Conservation (phyloP, 2,888 invertebrate species). For the Napeogenes inachia region DNA sequence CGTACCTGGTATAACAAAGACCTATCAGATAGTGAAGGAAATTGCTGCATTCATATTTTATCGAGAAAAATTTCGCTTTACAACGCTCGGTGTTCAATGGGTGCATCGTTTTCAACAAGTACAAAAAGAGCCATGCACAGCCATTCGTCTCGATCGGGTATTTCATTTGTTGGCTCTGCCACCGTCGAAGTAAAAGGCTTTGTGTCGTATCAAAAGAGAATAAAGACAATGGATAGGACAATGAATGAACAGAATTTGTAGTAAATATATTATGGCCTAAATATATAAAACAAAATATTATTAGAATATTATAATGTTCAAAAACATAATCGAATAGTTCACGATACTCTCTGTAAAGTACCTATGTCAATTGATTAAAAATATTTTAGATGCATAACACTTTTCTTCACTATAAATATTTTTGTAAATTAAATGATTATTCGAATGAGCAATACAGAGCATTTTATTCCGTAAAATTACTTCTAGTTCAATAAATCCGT, state of each 20-base stretch:
- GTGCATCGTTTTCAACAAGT: slow-evolving; percentile 53
- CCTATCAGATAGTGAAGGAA: slow-evolving; percentile 30
- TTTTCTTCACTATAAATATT: background rate
- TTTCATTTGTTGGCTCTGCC: slow-evolving; percentile 62
- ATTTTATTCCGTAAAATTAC: slow-evolving; percentile 1
- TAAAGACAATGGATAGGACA: slow-evolving; percentile 44
- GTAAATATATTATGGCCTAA: background rate
- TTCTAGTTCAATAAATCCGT: slow-evolving; percentile 23
- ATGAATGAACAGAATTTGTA: slow-evolving; percentile 16
- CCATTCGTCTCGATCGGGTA: slow-evolving; percentile 67
- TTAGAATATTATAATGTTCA: too few species aligned
- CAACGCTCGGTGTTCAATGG: slow-evolving; percentile 46
- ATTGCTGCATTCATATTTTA: slow-evolving; percentile 39
- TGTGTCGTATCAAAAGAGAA: slow-evolving; percentile 47
- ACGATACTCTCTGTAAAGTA: too few species aligned
- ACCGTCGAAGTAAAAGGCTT: slow-evolving; percentile 45
- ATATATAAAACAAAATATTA: background rate
- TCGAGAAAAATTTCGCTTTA: slow-evolving; percentile 39
- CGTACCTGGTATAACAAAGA: slow-evolving; percentile 26
- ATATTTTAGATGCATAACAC: background rate
- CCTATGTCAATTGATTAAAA: too few species aligned
- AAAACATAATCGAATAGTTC: too few species aligned
- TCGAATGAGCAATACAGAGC: slow-evolving; percentile 3
- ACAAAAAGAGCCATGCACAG: slow-evolving; percentile 63
- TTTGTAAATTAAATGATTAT: background rate